Conservation (phyloP, 1,140 invertebrate species). For the Bombus consobrinus region DNA sequence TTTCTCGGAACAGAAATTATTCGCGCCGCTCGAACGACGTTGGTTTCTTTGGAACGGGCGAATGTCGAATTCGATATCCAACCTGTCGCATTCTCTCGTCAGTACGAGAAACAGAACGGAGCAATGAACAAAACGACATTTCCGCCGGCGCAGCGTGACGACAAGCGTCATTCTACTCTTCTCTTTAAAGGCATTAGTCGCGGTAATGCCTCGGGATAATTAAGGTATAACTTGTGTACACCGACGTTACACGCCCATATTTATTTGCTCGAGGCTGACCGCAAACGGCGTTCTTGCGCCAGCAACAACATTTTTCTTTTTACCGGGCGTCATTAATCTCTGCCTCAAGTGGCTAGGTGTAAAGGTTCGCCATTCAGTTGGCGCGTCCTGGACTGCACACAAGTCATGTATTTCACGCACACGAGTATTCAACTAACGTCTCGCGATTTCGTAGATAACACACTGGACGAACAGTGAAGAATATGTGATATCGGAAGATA, state of each 20-base stretch:
- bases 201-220: slow-evolving; percentile 26
- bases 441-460: no score
- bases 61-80: background rate
- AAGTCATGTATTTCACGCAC: background rate
- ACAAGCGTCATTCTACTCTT: background rate
- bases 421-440: background rate
- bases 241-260: slow-evolving; percentile 36
- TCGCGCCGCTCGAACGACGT: background rate
- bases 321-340: slow-evolving; percentile 51
- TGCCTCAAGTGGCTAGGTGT: slow-evolving; percentile 29
- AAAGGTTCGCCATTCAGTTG: slow-evolving; percentile 36
- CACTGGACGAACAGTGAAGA: background rate
- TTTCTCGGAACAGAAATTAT: background rate
- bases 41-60: background rate
- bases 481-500: background rate
- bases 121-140: background rate
- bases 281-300: slow-evolving; percentile 18
- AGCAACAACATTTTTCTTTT: slow-evolving; percentile 29
- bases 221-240: slow-evolving; percentile 37
- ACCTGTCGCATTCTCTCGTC: background rate
- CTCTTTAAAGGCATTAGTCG: background rate
- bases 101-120: background rate
- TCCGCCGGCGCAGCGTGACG: background rate
- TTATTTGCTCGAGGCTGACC: slow-evolving; percentile 24
- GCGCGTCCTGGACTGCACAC: background rate